Evolutionary conservation across 2,888 invertebrate genomes (phyloP).

Genomic region (Drosophila anomalata): DNA sequence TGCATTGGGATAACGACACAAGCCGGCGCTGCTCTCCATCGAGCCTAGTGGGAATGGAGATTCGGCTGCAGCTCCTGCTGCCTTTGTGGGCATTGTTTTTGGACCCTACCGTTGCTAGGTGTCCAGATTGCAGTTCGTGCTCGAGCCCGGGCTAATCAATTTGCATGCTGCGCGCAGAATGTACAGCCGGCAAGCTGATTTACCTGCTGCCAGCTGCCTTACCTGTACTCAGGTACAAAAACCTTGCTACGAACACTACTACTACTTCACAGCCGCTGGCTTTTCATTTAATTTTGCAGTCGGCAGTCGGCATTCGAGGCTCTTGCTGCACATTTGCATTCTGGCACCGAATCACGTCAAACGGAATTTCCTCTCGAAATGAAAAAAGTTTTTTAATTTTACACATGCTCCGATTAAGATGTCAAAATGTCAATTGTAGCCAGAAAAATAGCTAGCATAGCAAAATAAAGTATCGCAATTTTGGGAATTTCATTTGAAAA

Average conservation of each 20-base stretch:
- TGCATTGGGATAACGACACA: conserved; percentile 68
- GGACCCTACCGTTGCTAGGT: conserved; percentile 37
- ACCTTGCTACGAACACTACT: conserved; percentile 3
- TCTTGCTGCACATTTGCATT: conserved; percentile 41
- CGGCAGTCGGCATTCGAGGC: conserved; percentile 14
- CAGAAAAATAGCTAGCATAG: conserved; percentile 6
- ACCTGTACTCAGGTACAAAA: neutral
- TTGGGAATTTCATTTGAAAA: neutral
- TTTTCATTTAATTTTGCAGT: conserved; percentile 47
- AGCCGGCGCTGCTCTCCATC: conserved; percentile 16
- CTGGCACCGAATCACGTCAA: conserved; percentile 43
- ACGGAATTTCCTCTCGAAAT: conserved; percentile 38
- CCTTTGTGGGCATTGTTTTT: conserved; percentile 13
- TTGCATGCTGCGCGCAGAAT: conserved; percentile 48
- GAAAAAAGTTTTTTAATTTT: conserved; percentile 56
- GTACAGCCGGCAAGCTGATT: conserved; percentile 28
- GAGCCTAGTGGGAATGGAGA: conserved; percentile 1
- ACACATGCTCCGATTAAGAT: conserved; percentile 54
- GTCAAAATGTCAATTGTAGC: conserved; percentile 53
- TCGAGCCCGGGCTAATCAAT: conserved; percentile 59
- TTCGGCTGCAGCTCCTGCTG: conserved; percentile 10
- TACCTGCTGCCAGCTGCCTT: conserved; percentile 32
- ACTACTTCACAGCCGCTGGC: conserved; percentile 9
- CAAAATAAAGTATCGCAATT: conserved; percentile 9
- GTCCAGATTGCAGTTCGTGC: conserved; percentile 47